Evolutionary conservation across 2,113 vertebrate genomes (phyloP).

Genomic region (Tretioscincus oriximinensis): DNA sequence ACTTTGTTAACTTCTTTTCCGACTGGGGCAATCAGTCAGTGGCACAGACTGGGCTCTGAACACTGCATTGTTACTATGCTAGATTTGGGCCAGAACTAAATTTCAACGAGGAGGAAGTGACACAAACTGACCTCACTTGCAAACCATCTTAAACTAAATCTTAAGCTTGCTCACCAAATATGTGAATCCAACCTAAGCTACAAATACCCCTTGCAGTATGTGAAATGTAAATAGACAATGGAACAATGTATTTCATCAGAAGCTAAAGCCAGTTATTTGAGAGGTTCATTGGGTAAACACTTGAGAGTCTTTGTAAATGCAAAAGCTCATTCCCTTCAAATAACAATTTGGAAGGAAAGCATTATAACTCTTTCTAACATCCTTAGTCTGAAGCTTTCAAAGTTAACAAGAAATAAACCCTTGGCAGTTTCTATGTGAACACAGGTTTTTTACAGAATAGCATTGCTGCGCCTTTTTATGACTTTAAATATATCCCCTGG

Average conservation of each 20-base stretch:
- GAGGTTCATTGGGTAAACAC: neutral
- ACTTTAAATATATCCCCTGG: constrained; percentile 14
- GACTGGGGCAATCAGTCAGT: too few species aligned
- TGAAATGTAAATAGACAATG: too few species aligned
- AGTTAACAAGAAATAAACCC: constrained; percentile 8
- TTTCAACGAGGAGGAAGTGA: too few species aligned
- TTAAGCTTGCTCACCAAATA: too few species aligned
- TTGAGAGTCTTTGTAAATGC: neutral
- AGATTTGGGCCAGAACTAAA: too few species aligned
- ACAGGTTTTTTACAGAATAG: constrained; percentile 6
- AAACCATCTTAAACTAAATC: too few species aligned
- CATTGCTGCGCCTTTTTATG: neutral
- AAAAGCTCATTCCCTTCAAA: constrained; percentile 7
- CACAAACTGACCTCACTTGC: too few species aligned
- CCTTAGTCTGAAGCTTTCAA: constrained; percentile 17
- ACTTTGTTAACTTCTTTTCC: too few species aligned
- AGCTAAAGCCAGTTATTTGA: neutral
- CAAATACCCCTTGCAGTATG: too few species aligned
- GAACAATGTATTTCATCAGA: neutral
- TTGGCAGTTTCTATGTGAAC: constrained; percentile 19
- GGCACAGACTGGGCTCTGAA: too few species aligned
- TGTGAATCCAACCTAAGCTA: too few species aligned
- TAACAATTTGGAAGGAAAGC: accelerated
- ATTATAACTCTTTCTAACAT: neutral
- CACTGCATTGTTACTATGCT: too few species aligned